Evolutionary conservation across 2,113 vertebrate species (phyloP).

Genomic region (Centropus bengalensis): DNA sequence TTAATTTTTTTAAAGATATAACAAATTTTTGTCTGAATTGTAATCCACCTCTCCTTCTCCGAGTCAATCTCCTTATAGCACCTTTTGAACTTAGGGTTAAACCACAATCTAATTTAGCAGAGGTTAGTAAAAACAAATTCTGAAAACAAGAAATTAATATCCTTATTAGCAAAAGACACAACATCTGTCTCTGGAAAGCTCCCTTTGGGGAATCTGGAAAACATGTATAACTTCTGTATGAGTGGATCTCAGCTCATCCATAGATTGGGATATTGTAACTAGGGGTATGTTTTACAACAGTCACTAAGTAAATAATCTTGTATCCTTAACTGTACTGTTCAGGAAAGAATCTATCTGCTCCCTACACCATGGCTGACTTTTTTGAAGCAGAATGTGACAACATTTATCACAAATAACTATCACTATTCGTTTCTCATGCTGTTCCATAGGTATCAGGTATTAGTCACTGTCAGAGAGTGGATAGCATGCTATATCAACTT

Average conservation of each 20-base stretch:
- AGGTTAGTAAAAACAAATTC: not conserved
- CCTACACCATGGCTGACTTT: accelerated
- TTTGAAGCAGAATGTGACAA: not conserved
- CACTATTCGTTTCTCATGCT: not conserved
- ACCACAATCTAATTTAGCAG: not conserved
- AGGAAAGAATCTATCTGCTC: not conserved
- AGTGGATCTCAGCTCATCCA: not conserved
- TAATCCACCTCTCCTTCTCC: not conserved
- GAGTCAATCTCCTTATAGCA: not conserved
- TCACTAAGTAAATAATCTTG: not conserved
- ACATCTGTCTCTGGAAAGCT: not conserved
- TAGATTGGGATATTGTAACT: not conserved
- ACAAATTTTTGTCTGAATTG: not conserved
- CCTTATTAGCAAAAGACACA: not conserved
- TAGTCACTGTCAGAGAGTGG: not conserved
- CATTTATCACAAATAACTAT: not conserved
- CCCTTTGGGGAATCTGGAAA: not conserved
- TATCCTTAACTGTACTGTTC: not conserved
- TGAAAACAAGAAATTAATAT: not conserved
- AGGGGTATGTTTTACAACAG: not conserved
- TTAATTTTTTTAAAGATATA: not conserved
- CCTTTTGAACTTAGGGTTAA: not conserved
- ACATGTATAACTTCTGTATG: not conserved
- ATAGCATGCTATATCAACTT: not conserved
- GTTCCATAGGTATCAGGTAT: not conserved